phyloP scores from a whole-genome alignment of 2,797 vertebrate genomes.

The Semaprochilodus insignis region DNA sequence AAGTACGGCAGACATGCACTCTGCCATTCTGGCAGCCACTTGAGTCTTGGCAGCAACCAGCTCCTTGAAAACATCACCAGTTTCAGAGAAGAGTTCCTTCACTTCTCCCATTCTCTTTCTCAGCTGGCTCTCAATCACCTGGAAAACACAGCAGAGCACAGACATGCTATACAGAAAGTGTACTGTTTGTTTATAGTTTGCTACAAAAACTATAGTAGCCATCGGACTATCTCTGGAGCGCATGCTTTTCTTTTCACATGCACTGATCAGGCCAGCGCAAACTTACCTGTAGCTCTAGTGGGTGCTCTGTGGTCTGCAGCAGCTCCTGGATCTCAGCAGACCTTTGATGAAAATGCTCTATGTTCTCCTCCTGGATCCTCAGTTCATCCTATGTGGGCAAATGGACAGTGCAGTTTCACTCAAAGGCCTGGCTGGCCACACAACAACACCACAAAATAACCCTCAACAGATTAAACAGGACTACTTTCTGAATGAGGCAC shows the following conservation, averaged over 20 bases:
- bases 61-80: constrained; percentile 70
- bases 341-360: constrained; percentile 80
- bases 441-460: too few species aligned
- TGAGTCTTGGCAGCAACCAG: constrained; percentile 63
- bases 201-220: neutral
- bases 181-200: neutral
- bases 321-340: constrained; percentile 84
- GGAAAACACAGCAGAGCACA: neutral
- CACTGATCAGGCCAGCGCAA: neutral
- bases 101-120: constrained; percentile 74
- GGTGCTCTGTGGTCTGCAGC: constrained; percentile 84
- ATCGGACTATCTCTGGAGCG: neutral
- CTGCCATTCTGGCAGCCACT: constrained; percentile 62
- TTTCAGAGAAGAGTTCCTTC: constrained; percentile 71
- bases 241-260: neutral
- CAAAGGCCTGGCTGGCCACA: neutral
- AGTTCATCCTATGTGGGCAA: constrained; percentile 79
- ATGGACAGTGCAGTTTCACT: neutral
- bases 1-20: constrained; percentile 64
- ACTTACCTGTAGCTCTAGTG: constrained; percentile 90
- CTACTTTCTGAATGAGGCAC: too few species aligned
- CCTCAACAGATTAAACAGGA: too few species aligned
- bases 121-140: constrained; percentile 77
- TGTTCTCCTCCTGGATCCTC: constrained; percentile 78
- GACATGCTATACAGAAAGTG: neutral